phyloP scores from a whole-genome alignment of 2,113 vertebrate species.

The Haemorhous mexicanus region DNA sequence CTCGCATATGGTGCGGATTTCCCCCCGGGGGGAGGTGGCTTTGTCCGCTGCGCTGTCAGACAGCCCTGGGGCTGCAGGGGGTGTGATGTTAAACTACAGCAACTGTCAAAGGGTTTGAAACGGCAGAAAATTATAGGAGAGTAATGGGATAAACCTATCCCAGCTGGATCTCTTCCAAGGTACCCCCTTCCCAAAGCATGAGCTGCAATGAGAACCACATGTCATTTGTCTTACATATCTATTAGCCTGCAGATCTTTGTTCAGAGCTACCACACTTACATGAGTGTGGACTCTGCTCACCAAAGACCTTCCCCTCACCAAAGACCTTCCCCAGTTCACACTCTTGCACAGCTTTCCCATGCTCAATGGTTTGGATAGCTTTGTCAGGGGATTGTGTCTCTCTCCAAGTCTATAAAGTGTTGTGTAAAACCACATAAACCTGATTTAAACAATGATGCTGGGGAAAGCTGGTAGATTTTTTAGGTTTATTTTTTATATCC shows the following conservation, averaged over 20 bases:
- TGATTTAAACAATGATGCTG: slow-evolving; percentile 19
- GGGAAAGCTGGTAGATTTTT: neutral
- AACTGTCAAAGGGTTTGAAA: slow-evolving; percentile 61
- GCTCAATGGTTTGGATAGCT: neutral
- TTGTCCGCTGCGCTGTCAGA: slow-evolving; percentile 45
- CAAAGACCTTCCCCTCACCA: neutral
- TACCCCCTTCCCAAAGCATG: slow-evolving; percentile 43
- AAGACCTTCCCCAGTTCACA: neutral
- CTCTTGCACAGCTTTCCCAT: neutral
- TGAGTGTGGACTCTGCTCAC: neutral
- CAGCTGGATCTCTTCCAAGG: slow-evolving; percentile 43
- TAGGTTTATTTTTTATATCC: neutral
- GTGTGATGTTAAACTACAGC: slow-evolving; percentile 61
- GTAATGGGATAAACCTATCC: slow-evolving; percentile 65
- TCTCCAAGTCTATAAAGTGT: slow-evolving; percentile 2
- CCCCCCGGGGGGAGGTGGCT: neutral
- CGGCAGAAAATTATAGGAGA: slow-evolving; percentile 56
- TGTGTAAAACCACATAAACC: slow-evolving; percentile 18
- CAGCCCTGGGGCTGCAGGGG: slow-evolving; percentile 48
- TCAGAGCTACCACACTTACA: slow-evolving; percentile 51
- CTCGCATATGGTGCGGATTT: slow-evolving; percentile 36
- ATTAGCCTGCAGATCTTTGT: slow-evolving; percentile 61
- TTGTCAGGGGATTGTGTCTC: neutral
- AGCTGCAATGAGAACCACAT: slow-evolving; percentile 63
- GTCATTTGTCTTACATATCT: slow-evolving; percentile 60